Conservation (phyloP, 2,113 vertebrate genomes). For the Urocitellus parryii region DNA sequence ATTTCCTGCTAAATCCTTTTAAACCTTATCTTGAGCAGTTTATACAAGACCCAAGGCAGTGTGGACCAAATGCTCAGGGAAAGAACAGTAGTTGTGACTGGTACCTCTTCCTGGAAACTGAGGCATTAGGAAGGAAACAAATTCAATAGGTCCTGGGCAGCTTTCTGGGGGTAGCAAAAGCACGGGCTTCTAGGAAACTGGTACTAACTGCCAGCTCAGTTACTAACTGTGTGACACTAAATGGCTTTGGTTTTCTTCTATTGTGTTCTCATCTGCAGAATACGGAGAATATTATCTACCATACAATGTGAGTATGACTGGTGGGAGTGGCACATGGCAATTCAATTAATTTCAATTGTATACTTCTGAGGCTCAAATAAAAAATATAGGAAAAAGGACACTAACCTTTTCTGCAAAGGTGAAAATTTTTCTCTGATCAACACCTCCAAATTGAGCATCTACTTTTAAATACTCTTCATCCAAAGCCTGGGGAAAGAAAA, state of each 20-base stretch:
- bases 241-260: neutral
- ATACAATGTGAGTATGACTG: neutral
- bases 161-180: neutral
- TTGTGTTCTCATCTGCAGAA: neutral
- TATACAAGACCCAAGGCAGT: neutral
- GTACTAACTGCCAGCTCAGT: neutral
- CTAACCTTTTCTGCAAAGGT: slow-evolving; percentile 98
- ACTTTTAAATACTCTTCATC: slow-evolving; percentile 98
- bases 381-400: neutral
- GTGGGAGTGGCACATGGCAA: neutral
- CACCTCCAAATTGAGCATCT: slow-evolving; percentile 97
- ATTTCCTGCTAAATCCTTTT: neutral
- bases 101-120: neutral
- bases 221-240: neutral
- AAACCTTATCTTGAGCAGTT: slow-evolving; percentile 10
- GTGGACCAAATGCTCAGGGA: neutral
- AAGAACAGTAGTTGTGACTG: neutral
- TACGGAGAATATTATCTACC: neutral
- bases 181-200: neutral
- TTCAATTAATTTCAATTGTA: neutral
- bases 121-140: neutral
- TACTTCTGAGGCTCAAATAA: neutral
- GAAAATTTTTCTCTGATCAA: slow-evolving; percentile 99
- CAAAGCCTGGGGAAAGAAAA: slow-evolving; percentile 90
- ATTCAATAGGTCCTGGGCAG: neutral